Evolutionary conservation across 2,797 vertebrate species (phyloP).

Genomic region (Halcyon chelicuti): DNA sequence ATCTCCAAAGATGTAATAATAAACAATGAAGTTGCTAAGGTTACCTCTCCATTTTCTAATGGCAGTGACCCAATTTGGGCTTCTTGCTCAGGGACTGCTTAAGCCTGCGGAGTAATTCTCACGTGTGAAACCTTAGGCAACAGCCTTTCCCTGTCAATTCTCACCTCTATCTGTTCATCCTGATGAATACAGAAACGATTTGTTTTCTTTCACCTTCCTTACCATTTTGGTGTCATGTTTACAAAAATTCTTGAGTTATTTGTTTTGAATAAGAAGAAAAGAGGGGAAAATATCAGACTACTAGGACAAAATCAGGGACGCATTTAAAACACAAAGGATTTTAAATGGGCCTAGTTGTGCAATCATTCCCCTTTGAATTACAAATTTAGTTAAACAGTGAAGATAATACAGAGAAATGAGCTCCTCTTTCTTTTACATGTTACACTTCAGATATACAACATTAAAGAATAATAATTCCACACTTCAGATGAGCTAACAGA

Average conservation of each 20-base stretch:
- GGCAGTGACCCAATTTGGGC: background rate
- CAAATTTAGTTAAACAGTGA: background rate
- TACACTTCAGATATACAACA: background rate
- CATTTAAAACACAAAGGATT: background rate
- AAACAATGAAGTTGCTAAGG: slow-evolving; percentile 7
- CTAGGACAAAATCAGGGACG: background rate
- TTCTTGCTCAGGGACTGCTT: background rate
- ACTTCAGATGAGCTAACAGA: background rate
- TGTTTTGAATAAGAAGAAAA: background rate
- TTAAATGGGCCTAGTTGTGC: background rate
- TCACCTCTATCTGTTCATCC: background rate
- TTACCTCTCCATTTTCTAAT: background rate
- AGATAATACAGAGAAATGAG: background rate
- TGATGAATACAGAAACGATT: background rate
- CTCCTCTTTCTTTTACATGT: background rate
- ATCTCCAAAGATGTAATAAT: background rate
- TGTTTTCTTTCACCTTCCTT: background rate
- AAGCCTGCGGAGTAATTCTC: background rate
- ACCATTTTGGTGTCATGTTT: background rate
- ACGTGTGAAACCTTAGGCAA: background rate
- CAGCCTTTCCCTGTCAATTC: background rate
- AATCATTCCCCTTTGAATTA: background rate
- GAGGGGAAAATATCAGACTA: background rate
- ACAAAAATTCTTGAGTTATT: background rate
- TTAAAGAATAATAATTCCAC: background rate